phyloP scores from a whole-genome alignment of 1,140 invertebrate genomes.

The Brachionus plicatilis region DNA sequence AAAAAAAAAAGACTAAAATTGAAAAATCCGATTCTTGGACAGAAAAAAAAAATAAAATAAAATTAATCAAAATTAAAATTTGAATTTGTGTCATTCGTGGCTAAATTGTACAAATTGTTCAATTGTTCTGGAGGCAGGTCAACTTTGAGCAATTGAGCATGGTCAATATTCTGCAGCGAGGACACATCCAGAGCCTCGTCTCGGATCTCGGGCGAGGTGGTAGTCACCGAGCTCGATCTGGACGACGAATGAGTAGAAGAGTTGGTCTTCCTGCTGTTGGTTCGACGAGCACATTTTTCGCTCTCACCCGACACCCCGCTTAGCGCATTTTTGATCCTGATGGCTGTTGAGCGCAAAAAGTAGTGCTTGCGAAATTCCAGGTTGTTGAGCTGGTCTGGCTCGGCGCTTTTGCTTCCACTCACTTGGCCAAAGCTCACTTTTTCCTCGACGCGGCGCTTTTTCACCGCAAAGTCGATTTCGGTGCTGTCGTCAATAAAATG shows the following conservation, averaged over 20 bases:
- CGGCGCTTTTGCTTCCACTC: too few relatives aligned
- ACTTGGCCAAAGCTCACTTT: background rate
- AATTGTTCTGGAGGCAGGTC: background rate
- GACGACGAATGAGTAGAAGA: background rate
- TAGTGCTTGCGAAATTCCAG: constrained; percentile 7
- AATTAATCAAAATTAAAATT: constrained; percentile 2
- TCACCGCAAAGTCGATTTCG: background rate
- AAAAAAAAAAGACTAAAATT: background rate
- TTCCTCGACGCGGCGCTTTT: background rate
- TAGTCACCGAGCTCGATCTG: background rate
- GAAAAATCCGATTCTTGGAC: background rate
- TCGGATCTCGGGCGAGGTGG: background rate
- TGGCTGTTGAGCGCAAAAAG: constrained; percentile 13
- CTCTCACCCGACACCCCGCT: background rate
- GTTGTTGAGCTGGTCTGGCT: background rate
- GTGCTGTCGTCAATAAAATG: background rate
- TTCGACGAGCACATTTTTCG: background rate
- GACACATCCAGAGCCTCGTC: background rate
- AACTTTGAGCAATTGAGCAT: background rate
- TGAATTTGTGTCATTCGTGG: background rate
- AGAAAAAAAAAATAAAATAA: background rate
- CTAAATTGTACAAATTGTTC: background rate
- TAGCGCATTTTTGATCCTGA: background rate
- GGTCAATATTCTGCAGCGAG: background rate
- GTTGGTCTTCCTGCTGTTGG: background rate